Percentiles rank a stretch among this genome's conserved stretches.
Conservation (phyloP, 2,797 vertebrate species). For the Pelobates cultripes region DNA sequence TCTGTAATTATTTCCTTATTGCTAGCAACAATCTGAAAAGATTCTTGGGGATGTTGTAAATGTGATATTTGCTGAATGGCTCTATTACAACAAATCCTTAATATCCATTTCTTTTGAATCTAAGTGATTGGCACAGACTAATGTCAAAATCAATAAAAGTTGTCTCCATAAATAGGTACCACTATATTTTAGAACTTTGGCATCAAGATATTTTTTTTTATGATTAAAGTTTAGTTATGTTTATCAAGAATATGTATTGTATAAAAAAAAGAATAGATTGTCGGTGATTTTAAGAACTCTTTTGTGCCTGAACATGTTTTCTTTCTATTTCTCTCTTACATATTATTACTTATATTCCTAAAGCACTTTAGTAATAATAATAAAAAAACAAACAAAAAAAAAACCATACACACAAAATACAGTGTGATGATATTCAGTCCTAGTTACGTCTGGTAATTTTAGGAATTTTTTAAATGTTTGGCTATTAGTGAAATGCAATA, state of each 20-base stretch:
- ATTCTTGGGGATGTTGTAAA: conserved; percentile 24
- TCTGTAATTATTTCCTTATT: conserved; percentile 23
- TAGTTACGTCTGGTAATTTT: no score
- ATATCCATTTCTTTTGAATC: conserved; percentile 37
- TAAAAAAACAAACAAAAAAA: neutral
- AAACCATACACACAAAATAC: no score
- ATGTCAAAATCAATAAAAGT: conserved; percentile 3
- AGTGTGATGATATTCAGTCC: no score
- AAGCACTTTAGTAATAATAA: no score
- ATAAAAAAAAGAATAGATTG: neutral
- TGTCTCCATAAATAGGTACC: neutral
- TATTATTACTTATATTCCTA: no score
- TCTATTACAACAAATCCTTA: conserved; percentile 31
- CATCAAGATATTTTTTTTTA: no score
- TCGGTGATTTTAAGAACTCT: no score
- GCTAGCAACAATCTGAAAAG: conserved; percentile 22
- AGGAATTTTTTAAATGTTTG: no score
- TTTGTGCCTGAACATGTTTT: no score
- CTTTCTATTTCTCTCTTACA: neutral
- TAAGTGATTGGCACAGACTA: conserved; percentile 6
- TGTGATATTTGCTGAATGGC: conserved; percentile 28
- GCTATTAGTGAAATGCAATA: no score
- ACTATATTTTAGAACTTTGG: neutral
- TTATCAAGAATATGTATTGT: no score
- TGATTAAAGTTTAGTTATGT: no score